Percentiles rank a stretch among this genome's conserved stretches.
Conservation (phyloP, 2,113 vertebrate species). For the Nibea coibor region DNA sequence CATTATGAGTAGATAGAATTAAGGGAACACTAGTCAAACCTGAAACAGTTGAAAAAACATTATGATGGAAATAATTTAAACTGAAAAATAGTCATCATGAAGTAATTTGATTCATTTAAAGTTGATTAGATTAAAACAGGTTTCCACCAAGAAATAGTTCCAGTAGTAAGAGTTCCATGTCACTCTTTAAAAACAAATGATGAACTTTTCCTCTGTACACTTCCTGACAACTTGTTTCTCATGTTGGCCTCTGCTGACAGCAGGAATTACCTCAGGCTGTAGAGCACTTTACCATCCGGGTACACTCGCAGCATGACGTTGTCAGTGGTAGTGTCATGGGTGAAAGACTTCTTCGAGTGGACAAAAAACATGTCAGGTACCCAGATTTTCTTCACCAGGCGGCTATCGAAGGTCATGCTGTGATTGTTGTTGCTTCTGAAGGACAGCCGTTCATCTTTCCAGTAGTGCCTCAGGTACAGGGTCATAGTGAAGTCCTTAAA, state of each 20-base stretch:
- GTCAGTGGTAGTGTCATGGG: constrained; percentile 94
- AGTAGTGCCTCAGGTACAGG: constrained; percentile 93
- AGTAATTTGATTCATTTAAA: too few relatives aligned
- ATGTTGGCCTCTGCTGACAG: not conserved
- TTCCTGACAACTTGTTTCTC: too few relatives aligned
- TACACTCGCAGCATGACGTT: constrained; percentile 95
- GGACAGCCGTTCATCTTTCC: constrained; percentile 92
- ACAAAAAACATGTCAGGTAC: constrained; percentile 97
- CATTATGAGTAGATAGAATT: too few relatives aligned
- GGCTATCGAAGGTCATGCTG: constrained; percentile 95
- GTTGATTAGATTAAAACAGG: too few relatives aligned
- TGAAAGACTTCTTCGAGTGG: constrained; percentile 95
- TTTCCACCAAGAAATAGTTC: not conserved
- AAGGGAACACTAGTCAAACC: not conserved
- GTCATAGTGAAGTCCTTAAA: constrained; percentile 96
- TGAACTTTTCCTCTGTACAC: too few relatives aligned
- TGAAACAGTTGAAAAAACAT: not conserved
- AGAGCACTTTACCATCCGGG: constrained; percentile 94
- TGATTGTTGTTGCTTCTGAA: constrained; percentile 93
- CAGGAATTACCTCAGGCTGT: constrained; percentile 90
- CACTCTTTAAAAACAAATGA: not conserved
- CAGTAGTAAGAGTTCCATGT: not conserved
- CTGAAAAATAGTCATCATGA: too few relatives aligned
- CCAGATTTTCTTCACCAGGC: constrained; percentile 96
- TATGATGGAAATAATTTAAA: too few relatives aligned